phyloP scores from a whole-genome alignment of 2,888 invertebrate genomes.

The Pedicia rivosa region DNA sequence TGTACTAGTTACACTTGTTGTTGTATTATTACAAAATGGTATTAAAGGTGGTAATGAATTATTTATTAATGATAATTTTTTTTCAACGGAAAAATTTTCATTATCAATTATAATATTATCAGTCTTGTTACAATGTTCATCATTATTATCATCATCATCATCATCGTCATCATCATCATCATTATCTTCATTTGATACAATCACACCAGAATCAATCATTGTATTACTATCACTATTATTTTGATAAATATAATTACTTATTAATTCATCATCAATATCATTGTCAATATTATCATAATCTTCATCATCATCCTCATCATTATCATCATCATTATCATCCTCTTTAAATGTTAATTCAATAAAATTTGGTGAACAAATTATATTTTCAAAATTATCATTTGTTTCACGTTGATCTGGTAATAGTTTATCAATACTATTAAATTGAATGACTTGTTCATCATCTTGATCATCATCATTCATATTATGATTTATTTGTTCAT shows the following conservation, averaged over 20 bases:
- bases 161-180: neutral
- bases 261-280: constrained; percentile 12
- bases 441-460: no score
- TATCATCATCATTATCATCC: constrained; percentile 8
- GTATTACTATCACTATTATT: constrained; percentile 3
- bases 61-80: no score
- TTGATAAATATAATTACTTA: no score
- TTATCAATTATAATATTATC: no score
- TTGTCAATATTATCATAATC: constrained; percentile 7
- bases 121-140: no score
- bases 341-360: constrained; percentile 8
- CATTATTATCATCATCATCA: neutral
- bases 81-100: no score
- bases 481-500: no score
- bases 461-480: no score
- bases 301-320: constrained; percentile 6
- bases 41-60: no score
- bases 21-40: no score
- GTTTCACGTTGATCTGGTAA: neutral
- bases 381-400: constrained; percentile 11
- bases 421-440: neutral
- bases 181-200: neutral
- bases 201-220: neutral
- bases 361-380: constrained; percentile 13
- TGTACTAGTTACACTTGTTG: no score